Evolutionary conservation across 2,113 vertebrate species (phyloP), one percentile per base, ranked within the genome.

Genomic region (Piaya cayana): DNA sequence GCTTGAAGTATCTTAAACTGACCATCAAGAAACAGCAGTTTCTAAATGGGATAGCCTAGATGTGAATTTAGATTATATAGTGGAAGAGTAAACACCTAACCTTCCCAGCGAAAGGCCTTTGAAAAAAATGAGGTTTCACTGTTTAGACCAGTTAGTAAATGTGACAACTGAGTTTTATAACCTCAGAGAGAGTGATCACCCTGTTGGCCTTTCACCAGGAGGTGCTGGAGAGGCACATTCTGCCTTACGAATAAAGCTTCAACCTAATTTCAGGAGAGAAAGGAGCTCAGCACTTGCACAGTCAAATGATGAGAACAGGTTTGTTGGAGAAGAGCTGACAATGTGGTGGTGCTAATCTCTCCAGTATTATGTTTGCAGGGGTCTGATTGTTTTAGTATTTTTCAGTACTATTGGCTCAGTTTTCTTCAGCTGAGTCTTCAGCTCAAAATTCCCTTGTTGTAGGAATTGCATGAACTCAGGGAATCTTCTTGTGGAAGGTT

Each of bases 141-240:
- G 21, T 92, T 76, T 34, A 80, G n/a, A 64, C 9, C 6, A 23
- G 27, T 77, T 80, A 58, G 20, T 64, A 80, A 62, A 62, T 42
- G 17, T 72, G 37, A 69, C 14, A 27, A 14, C 32, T 56, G 77
- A 85, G 42, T 83, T 89, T 58, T 65, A 29, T 49, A 34, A 50
- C 36, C 20, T 62, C 12, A 7, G 53, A 15, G 20, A 49, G 52
- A 53, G 2, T 4, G 29, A 59, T 68, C 52, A 52, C 26, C 47
- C 0, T 1, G 14, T 13, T 59, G 42, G 20, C 9, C 1, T 47
- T 85, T 72, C 15, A 8, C n/a, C 42, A 3, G 6, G 42, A 71
- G 25, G 3, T 39, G n/a, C 42, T 60, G 85, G 63, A 63, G 30
- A 32, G 63, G 53, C 21, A 10, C 17, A 2, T 93, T 68, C 53